Percentiles rank a stretch among this genome's conserved stretches.
These are phyloP conservation scores for Hyles euphorbiae DNA, from an alignment of 1,140 invertebrate genomes.

Conservation along the genomic window DNA sequence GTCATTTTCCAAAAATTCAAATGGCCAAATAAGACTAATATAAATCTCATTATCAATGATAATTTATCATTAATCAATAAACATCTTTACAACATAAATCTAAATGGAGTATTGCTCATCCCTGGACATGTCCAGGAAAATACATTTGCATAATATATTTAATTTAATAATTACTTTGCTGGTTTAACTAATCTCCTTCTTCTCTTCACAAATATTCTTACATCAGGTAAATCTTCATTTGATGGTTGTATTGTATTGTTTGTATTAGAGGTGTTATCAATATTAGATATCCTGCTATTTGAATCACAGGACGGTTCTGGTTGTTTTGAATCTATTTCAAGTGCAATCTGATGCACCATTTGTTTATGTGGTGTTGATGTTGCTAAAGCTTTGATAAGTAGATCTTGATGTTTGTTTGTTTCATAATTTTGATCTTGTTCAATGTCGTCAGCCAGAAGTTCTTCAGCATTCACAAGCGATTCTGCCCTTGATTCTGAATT, in stretches of 20 bases:
- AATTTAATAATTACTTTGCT: background rate
- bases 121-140: background rate
- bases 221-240: slow-evolving; percentile 46
- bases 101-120: background rate
- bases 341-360: background rate
- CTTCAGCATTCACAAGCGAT: slow-evolving; percentile 4
- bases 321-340: background rate
- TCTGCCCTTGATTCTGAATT: slow-evolving; percentile 7
- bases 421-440: slow-evolving; percentile 1
- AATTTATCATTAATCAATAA: no score
- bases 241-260: slow-evolving; percentile 15
- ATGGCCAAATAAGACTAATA: no score
- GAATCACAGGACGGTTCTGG: background rate
- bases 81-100: background rate
- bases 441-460: background rate
- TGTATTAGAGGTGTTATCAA: background rate
- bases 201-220: slow-evolving; percentile 59
- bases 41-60: no score
- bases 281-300: background rate
- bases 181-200: slow-evolving; percentile 38
- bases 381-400: background rate
- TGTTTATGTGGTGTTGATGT: slow-evolving; percentile 4
- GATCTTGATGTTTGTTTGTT: background rate
- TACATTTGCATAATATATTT: background rate
- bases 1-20: no score